Conservation (phyloP, 2,888 invertebrate genomes). For the Glyphotaelius pellucidus region DNA sequence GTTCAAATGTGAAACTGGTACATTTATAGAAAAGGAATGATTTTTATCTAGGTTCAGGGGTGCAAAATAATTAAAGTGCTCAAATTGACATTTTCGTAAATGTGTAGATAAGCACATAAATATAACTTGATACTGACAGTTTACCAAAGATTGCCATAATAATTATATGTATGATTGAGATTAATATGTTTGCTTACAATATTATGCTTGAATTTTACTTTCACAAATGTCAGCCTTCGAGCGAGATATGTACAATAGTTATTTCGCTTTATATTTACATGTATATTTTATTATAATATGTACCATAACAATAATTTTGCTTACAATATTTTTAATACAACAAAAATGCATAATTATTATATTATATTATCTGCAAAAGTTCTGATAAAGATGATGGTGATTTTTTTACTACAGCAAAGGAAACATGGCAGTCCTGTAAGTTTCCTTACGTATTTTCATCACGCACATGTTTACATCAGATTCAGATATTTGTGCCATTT, state of each 20-base stretch:
- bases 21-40: neutral
- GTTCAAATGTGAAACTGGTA: neutral
- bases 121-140: neutral
- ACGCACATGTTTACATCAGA: constrained; percentile 55
- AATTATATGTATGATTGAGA: neutral
- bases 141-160: neutral
- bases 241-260: neutral
- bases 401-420: constrained; percentile 77
- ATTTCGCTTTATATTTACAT: neutral
- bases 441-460: constrained; percentile 67
- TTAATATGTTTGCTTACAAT: neutral
- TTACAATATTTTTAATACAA: constrained; percentile 5
- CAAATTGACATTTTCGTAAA: neutral
- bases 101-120: neutral
- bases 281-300: neutral
- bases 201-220: neutral
- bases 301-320: neutral
- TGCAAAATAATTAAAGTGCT: neutral
- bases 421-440: constrained; percentile 84
- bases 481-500: constrained; percentile 15
- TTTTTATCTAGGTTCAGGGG: neutral
- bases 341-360: neutral
- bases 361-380: neutral
- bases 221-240: neutral
- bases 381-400: constrained; percentile 10